These are phyloP conservation scores for Monoplex corrugatus DNA, from an alignment of 2,888 invertebrate genomes.

Conservation along the genomic window DNA sequence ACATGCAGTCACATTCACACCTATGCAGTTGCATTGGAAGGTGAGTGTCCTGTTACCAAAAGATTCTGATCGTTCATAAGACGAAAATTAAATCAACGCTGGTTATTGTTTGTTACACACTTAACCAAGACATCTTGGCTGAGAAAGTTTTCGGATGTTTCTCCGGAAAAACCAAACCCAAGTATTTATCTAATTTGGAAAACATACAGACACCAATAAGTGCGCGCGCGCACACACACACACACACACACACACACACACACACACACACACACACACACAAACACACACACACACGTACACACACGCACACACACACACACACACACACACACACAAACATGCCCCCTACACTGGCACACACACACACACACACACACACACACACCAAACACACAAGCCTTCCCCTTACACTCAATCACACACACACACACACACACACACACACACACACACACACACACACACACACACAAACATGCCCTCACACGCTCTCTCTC, in stretches of 20 bases:
- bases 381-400: neutral
- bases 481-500: neutral
- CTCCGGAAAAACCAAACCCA: no score
- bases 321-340: slow-evolving; percentile 24
- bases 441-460: neutral
- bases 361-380: neutral
- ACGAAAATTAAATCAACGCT: no score
- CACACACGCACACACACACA: slow-evolving; percentile 16
- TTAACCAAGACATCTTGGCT: no score
- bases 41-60: no score
- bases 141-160: no score
- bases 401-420: no score
- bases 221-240: neutral
- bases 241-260: neutral
- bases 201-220: neutral
- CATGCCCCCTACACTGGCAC: neutral
- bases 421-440: neutral
- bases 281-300: neutral
- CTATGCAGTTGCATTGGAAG: no score
- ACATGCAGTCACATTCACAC: no score
- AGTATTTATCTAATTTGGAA: no score
- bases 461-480: neutral
- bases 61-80: no score
- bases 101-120: no score
- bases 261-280: slow-evolving; percentile 6